Evolutionary conservation across 2,888 invertebrate genomes (phyloP).

Genomic region (Caenorhabditis japonica): DNA sequence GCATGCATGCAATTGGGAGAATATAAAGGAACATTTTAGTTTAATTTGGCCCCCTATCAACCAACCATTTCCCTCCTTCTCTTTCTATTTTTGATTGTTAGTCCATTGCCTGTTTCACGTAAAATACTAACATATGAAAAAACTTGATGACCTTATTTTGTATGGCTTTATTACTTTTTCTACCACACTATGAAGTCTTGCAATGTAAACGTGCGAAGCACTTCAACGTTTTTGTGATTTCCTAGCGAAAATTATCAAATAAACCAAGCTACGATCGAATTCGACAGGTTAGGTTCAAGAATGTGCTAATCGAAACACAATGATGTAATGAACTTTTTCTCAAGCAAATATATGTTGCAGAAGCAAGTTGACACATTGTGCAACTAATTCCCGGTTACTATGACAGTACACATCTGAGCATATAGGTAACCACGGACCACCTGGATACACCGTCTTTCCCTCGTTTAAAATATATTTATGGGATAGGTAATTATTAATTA

Average conservation of each 20-base stretch:
- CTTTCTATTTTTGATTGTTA: constrained; percentile 4
- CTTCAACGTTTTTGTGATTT: too few relatives aligned
- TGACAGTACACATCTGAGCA: too few relatives aligned
- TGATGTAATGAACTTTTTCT: constrained; percentile 28
- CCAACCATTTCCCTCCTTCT: too few relatives aligned
- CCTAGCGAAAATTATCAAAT: too few relatives aligned
- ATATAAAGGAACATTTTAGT: too few relatives aligned
- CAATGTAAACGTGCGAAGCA: not conserved
- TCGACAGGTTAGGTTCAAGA: constrained; percentile 8
- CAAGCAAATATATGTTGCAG: constrained; percentile 24
- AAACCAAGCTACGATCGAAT: too few relatives aligned
- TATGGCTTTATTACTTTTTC: constrained; percentile 4
- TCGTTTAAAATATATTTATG: not conserved
- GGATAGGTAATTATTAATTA: constrained; percentile 4
- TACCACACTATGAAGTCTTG: not conserved
- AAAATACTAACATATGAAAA: too few relatives aligned
- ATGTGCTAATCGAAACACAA: constrained; percentile 32
- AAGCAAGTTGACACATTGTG: constrained; percentile 48
- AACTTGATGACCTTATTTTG: constrained; percentile 10
- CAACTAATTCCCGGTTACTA: constrained; percentile 57
- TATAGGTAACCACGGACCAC: constrained; percentile 3
- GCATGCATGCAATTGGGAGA: too few relatives aligned
- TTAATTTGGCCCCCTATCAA: too few relatives aligned
- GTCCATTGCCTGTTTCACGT: too few relatives aligned
- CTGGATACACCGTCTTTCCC: not conserved